phyloP scores from a whole-genome alignment of 2,797 vertebrate species.

The Channa striata region DNA sequence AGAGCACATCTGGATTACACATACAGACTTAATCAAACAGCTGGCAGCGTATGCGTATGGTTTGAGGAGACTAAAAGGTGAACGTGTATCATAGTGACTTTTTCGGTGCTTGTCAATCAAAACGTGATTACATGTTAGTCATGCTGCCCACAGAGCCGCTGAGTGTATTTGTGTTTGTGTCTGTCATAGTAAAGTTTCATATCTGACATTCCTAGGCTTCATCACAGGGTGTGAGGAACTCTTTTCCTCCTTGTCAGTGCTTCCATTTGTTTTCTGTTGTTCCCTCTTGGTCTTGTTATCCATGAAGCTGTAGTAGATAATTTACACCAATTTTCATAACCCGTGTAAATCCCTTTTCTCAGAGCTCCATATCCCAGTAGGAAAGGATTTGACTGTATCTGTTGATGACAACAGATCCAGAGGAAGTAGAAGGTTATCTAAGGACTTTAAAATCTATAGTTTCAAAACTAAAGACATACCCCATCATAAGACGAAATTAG shows the following conservation, averaged over 20 bases:
- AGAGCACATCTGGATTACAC: constrained; percentile 78
- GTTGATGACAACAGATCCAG: constrained; percentile 34
- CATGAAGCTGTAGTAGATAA: constrained; percentile 7
- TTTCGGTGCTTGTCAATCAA: too few relatives aligned
- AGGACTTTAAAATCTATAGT: too few relatives aligned
- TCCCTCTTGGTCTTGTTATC: constrained; percentile 26
- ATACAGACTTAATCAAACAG: constrained; percentile 71
- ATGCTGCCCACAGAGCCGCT: too few relatives aligned
- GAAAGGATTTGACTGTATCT: constrained; percentile 29
- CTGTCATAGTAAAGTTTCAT: too few relatives aligned
- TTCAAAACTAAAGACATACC: too few relatives aligned
- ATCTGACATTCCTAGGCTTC: too few relatives aligned
- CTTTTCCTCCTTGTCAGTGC: constrained; percentile 14
- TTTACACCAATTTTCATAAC: constrained; percentile 32
- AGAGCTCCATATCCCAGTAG: constrained; percentile 11
- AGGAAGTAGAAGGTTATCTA: constrained; percentile 17
- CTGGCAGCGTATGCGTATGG: constrained; percentile 17
- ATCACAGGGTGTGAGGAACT: constrained; percentile 7
- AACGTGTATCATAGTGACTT: constrained; percentile 20
- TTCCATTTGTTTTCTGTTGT: constrained; percentile 12
- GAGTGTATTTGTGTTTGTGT: neutral
- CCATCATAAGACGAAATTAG: too few relatives aligned
- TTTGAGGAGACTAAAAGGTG: constrained; percentile 32
- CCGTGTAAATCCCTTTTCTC: constrained; percentile 21
- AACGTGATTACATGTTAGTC: too few relatives aligned